These are phyloP conservation scores for Gymnorhina tibicen DNA, from an alignment of 2,113 vertebrate genomes.

Conservation along the genomic window DNA sequence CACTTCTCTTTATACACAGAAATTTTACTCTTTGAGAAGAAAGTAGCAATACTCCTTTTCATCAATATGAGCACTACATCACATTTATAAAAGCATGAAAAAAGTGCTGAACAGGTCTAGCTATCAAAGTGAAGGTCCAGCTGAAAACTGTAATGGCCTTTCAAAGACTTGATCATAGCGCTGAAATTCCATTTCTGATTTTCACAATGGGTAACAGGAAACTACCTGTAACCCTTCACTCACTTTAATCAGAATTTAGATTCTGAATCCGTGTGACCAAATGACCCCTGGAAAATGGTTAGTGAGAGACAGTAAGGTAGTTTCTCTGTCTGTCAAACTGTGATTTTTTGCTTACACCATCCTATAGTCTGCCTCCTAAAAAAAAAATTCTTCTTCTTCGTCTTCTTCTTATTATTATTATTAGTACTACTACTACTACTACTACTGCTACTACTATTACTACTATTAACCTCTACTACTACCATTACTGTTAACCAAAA, in stretches of 20 bases:
- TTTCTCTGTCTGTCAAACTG: not conserved
- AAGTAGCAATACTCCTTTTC: not conserved
- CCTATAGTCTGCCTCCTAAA: not conserved
- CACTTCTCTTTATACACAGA: not conserved
- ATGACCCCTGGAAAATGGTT: not conserved
- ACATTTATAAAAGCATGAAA: not conserved
- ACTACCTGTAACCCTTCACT: not conserved
- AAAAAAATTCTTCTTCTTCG: too few species aligned
- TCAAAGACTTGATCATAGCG: not conserved
- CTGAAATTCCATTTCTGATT: not conserved
- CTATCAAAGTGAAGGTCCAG: not conserved
- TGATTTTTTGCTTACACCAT: not conserved
- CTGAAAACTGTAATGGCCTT: not conserved
- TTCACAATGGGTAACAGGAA: not conserved
- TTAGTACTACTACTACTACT: not conserved
- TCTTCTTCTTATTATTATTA: too few species aligned
- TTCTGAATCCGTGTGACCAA: not conserved
- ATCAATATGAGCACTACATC: not conserved
- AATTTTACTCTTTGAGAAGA: not conserved
- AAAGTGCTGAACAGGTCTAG: not conserved
- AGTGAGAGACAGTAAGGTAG: not conserved
- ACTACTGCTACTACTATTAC: fast-evolving
- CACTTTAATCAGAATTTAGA: not conserved
- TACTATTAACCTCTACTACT: not conserved
- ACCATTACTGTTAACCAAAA: not conserved